Percentiles rank a stretch among this genome's conserved stretches.
Evolutionary conservation across 2,797 vertebrate genomes (phyloP).

Genomic region (Acanthis flammea): DNA sequence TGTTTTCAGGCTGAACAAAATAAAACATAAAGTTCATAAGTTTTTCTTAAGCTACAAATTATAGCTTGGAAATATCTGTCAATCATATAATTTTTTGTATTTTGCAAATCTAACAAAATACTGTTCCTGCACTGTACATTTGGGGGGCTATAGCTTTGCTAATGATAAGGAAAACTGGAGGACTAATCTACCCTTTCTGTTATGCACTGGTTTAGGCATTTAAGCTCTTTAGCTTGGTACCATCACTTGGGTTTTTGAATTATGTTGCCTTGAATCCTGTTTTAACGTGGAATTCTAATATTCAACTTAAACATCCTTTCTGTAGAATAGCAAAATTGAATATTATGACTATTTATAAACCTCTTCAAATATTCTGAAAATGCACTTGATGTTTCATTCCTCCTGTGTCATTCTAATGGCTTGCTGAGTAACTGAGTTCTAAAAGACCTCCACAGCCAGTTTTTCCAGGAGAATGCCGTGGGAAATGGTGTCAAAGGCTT

Average conservation of each 20-base stretch:
- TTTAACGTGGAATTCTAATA: not conserved
- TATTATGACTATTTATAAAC: not conserved
- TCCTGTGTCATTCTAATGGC: not conserved
- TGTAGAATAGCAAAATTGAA: not conserved
- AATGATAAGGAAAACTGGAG: not conserved
- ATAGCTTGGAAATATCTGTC: not conserved
- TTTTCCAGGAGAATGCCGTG: not conserved
- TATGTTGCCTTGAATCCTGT: not conserved
- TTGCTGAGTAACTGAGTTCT: not conserved
- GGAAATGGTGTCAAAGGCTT: not conserved
- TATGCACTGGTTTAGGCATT: not conserved
- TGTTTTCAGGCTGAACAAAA: not conserved
- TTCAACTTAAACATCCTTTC: not conserved
- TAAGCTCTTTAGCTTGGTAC: not conserved
- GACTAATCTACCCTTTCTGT: not conserved
- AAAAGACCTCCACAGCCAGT: not conserved
- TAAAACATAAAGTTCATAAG: not conserved
- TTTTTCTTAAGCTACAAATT: not conserved
- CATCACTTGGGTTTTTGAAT: not conserved
- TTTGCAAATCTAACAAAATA: not conserved
- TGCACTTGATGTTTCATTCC: not conserved
- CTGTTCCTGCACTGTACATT: not conserved
- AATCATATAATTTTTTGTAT: not conserved
- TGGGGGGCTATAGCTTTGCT: not conserved
- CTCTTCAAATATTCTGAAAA: not conserved